These are phyloP conservation scores for Drosophila birchii DNA, from an alignment of 2,888 invertebrate species.

Conservation along the genomic window DNA sequence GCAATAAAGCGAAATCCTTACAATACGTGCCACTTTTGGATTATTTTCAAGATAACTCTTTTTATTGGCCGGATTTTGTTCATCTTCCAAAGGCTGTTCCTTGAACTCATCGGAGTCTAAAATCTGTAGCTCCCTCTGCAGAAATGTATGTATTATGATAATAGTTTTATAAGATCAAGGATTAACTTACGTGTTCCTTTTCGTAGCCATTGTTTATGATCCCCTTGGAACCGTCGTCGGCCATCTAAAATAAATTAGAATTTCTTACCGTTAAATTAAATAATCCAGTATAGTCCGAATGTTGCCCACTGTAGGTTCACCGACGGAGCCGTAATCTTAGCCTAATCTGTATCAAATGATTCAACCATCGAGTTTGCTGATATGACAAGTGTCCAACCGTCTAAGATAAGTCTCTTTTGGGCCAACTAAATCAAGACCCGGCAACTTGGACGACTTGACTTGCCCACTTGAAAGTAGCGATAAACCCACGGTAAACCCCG, in stretches of 20 bases:
- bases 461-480: conserved; percentile 17
- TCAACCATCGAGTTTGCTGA: conserved; percentile 3
- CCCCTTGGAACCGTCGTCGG: conserved; percentile 58
- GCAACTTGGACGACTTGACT: conserved; percentile 5
- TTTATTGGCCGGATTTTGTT: neutral
- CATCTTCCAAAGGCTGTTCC: conserved; percentile 28
- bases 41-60: conserved; percentile 1
- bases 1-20: conserved; percentile 50
- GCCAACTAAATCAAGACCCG: conserved; percentile 18
- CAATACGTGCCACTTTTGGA: conserved; percentile 34
- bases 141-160: neutral
- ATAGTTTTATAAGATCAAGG: neutral
- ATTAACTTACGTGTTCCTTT: conserved; percentile 68
- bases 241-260: conserved; percentile 52
- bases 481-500: conserved; percentile 1
- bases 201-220: conserved; percentile 72
- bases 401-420: conserved; percentile 12
- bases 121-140: conserved; percentile 40
- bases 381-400: conserved; percentile 3
- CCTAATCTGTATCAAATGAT: conserved; percentile 17
- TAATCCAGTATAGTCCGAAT: neutral
- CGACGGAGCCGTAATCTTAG: conserved; percentile 6
- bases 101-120: conserved; percentile 40
- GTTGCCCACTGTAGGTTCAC: neutral
- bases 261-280: neutral